phyloP scores from a whole-genome alignment of 2,888 invertebrate species.

The Chrysodeixis includens region DNA sequence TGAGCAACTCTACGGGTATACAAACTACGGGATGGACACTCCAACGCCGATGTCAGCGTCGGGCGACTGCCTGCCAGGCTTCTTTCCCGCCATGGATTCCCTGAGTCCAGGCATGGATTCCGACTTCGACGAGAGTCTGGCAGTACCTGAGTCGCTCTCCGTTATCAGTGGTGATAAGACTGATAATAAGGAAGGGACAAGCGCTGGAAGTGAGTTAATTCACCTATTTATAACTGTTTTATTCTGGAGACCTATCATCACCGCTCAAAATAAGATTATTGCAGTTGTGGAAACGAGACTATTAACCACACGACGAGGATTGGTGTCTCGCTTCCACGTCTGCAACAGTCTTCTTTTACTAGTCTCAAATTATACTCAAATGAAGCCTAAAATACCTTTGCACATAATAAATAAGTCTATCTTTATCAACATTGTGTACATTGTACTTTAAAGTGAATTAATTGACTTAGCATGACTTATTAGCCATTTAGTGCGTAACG shows the following conservation, averaged over 20 bases:
- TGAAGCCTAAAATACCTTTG: too few relatives aligned
- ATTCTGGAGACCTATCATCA: background rate
- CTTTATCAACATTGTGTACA: too few relatives aligned
- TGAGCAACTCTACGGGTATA: slow-evolving; percentile 84
- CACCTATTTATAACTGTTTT: background rate
- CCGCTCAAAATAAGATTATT: too few relatives aligned
- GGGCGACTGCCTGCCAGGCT: slow-evolving; percentile 84
- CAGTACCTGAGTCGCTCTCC: slow-evolving; percentile 93
- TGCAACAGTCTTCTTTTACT: too few relatives aligned
- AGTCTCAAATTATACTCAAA: too few relatives aligned
- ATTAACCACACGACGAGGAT: too few relatives aligned
- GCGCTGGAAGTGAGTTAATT: slow-evolving; percentile 51
- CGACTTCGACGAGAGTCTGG: slow-evolving; percentile 94
- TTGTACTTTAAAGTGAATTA: too few relatives aligned
- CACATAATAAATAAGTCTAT: too few relatives aligned
- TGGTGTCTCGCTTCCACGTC: too few relatives aligned
- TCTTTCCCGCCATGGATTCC: slow-evolving; percentile 87
- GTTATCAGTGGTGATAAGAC: slow-evolving; percentile 89
- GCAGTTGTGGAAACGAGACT: too few relatives aligned
- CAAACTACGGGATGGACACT: slow-evolving; percentile 85
- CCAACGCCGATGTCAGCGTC: slow-evolving; percentile 76
- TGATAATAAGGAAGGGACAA: slow-evolving; percentile 74
- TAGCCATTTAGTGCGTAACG: too few relatives aligned
- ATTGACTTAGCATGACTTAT: too few relatives aligned
- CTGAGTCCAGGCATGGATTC: slow-evolving; percentile 89